A percentile compares a stretch with the other conserved stretches of the same genome.
phyloP scores from a whole-genome alignment of 1,140 invertebrate species.

The Pseudomyrmex dendroicus region DNA sequence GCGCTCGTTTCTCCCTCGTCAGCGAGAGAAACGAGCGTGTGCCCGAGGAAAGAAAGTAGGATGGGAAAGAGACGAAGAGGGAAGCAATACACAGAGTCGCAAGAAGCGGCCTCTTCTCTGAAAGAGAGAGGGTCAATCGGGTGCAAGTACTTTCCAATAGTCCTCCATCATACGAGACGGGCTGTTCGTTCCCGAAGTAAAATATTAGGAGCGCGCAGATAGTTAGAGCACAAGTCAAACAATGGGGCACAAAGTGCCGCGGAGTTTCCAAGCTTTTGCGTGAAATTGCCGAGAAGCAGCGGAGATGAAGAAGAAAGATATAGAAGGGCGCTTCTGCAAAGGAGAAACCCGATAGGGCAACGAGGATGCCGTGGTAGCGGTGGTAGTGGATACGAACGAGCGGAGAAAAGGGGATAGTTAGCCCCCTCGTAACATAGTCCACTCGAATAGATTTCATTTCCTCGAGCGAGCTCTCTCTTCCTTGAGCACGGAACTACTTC shows the following conservation, averaged over 20 bases:
- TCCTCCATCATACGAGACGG: conserved; percentile 58
- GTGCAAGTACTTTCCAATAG: conserved; percentile 66
- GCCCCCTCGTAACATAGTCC: conserved; percentile 36
- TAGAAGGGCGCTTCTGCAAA: conserved; percentile 13
- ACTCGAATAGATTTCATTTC: conserved; percentile 76
- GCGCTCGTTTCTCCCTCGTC: neutral
- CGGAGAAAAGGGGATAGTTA: conserved; percentile 34
- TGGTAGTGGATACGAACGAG: conserved; percentile 39
- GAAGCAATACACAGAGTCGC: neutral
- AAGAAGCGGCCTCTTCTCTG: conserved; percentile 13
- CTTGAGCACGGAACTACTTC: conserved; percentile 57
- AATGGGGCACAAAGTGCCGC: conserved; percentile 70
- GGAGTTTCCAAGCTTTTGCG: conserved; percentile 58
- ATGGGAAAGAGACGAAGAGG: neutral
- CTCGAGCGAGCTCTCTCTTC: conserved; percentile 58
- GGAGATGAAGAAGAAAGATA: conserved; percentile 28
- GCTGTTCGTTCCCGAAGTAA: conserved; percentile 71
- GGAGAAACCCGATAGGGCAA: conserved; percentile 16
- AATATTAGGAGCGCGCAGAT: conserved; percentile 72
- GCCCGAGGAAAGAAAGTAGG: conserved; percentile 2
- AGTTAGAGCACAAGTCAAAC: conserved; percentile 79
- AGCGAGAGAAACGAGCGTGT: neutral
- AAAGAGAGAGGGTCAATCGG: conserved; percentile 38
- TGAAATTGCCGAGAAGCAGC: conserved; percentile 36
- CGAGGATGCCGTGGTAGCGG: neutral